Evolutionary conservation across 2,888 invertebrate genomes (phyloP).

Genomic region (Dichetophora obliterata): DNA sequence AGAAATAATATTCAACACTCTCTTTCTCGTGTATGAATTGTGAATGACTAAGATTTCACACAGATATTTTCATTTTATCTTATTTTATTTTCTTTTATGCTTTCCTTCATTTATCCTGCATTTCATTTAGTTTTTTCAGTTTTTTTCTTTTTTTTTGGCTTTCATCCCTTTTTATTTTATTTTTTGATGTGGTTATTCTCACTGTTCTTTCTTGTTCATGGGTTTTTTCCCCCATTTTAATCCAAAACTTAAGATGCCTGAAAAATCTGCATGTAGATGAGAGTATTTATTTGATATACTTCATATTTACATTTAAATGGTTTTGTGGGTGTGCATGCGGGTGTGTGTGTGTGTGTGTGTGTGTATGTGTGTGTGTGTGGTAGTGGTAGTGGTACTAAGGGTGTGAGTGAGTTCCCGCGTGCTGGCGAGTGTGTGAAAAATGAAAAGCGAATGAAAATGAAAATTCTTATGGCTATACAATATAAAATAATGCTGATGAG

Average conservation of each 20-base stretch:
- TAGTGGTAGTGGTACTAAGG: background rate
- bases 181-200: background rate
- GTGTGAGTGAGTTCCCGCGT: background rate
- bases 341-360: background rate
- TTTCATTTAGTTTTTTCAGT: background rate
- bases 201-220: slow-evolving; percentile 18
- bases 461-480: slow-evolving; percentile 16
- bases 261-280: slow-evolving; percentile 45
- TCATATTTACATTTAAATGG: slow-evolving; percentile 46
- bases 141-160: slow-evolving; percentile 15
- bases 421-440: background rate
- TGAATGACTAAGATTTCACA: slow-evolving; percentile 17
- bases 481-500: slow-evolving; percentile 29
- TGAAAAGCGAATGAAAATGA: background rate
- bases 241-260: slow-evolving; percentile 25
- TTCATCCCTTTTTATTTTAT: background rate
- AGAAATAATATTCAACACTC: slow-evolving; percentile 3
- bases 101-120: background rate
- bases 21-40: slow-evolving; percentile 14
- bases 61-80: slow-evolving; percentile 16
- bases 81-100: slow-evolving; percentile 11
- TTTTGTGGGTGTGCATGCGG: background rate
- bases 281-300: slow-evolving; percentile 45
- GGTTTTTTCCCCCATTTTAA: slow-evolving; percentile 35
- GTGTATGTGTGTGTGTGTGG: background rate